phyloP scores from a whole-genome alignment of 2,888 invertebrate species.

The Iphiclides podalirius region DNA sequence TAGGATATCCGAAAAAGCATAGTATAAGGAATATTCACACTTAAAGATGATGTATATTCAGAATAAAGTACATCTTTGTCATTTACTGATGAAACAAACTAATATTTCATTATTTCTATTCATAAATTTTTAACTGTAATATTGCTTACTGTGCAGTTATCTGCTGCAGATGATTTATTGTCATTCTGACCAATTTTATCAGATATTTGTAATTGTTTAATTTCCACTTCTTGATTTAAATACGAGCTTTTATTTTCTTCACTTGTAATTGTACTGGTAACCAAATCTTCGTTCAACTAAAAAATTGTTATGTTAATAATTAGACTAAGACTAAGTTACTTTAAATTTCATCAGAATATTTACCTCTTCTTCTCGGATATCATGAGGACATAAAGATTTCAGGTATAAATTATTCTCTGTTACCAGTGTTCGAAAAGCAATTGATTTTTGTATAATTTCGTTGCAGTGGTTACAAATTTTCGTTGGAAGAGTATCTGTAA shows the following conservation, averaged over 20 bases:
- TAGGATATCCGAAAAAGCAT: too few species aligned
- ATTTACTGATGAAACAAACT: too few species aligned
- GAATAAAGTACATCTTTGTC: too few species aligned
- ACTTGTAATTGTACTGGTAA: neutral
- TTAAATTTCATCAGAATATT: too few species aligned
- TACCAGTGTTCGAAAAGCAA: conserved; percentile 40
- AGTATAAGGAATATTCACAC: too few species aligned
- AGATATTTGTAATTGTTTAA: neutral
- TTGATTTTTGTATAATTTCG: conserved; percentile 41
- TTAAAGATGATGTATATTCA: neutral
- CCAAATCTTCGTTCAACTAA: conserved; percentile 4
- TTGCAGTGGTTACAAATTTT: conserved; percentile 51
- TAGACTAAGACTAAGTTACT: too few species aligned
- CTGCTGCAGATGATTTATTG: neutral
- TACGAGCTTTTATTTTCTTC: neutral
- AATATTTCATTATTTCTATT: too few species aligned
- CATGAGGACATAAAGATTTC: conserved; percentile 34
- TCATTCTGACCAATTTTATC: neutral
- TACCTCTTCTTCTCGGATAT: conserved; percentile 19
- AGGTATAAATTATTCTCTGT: conserved; percentile 44
- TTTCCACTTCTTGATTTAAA: neutral
- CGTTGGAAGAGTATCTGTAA: conserved; percentile 45
- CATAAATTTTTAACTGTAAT: too few species aligned
- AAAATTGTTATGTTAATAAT: neutral
- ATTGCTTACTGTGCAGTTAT: conserved; percentile 10